Base-by-base conservation (phyloP, 2,888 invertebrate genomes). In the Dryococelus australis region DNA sequence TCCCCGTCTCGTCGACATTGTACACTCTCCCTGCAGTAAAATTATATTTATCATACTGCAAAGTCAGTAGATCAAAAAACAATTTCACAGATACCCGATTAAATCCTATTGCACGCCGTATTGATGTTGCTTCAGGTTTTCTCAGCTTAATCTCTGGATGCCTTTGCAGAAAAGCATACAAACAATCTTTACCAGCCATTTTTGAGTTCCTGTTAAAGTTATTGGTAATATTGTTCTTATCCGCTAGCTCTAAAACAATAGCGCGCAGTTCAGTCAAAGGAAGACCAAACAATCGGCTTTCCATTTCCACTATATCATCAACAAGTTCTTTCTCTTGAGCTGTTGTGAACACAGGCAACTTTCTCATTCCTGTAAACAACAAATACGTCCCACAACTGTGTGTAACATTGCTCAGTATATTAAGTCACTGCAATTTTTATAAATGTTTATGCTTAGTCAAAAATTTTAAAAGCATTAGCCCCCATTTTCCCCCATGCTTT, bases 171-270 rank as follows among this genome's bases (percentile, higher is more conserved):
- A 65, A 65, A 16, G 65, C 65, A 65, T 65, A 65, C 8, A 65
- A 16, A 8, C 65, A 65, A 65, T 65, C 65, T 16, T 65, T 65
- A 8, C 20, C 65, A 65, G 65, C 65, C 65, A 65, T 65, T 65
- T 65, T 65, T 65, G 10, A 65, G 65, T 65, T 16, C 16, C 5
- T 65, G 65, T 65, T 65, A 65, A 65, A 65, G 65, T 65, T 65
- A 65, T 65, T 65, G 65, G 65, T 65, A 65, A 65, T 65, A 65
- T 65, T 65, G 65, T 65, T 65, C 65, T 65, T 65, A 65, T 65
- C 65, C 65, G 65, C 24, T 65, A 65, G 65, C 20, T 65, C 65
- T 8, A 65, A 65, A 65, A 16, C 65, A 65, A 65, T 5, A 65
- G 65, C 65, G 16, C 65, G 65, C 65, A 65, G 65, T 65, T 65